Evolutionary conservation across 2,888 invertebrate genomes (phyloP), one percentile per base, ranked within the genome.

Genomic region (Drosophila eohydei): DNA sequence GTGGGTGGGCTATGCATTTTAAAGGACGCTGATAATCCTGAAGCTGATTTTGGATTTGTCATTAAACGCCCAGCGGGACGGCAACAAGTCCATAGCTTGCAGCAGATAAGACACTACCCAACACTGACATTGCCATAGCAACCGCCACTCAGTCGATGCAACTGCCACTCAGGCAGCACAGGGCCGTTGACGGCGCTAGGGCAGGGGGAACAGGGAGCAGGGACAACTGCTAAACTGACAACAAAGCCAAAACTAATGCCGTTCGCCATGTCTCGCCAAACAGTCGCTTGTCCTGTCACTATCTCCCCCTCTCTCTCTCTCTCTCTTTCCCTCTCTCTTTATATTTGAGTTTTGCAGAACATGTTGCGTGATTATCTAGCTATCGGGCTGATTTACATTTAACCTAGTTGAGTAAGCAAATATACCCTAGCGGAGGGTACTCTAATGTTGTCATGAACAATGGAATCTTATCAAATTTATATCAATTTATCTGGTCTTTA

Each of bases 21-120:
- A 81, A 80, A 71, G 63, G 50, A 68, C 69, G 38, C 71, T 66
- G 80, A 75, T 89, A 85, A 89, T 83, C 75, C 82, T 26, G 59
- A 28, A 61, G 64, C 65, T 64, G 72, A 87, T 74, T 63, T 71
- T 76, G 70, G 72, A 58, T 75, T 71, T 63, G 58, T 28, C 43
- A 56, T 70, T 62, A 58, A 67, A 56, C 57, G 55, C 38, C 21
- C 79, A 59, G 46, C 52, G 54, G 74, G 59, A n/a, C 40, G 56
- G 16, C 79, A 55, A 34, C 62, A 56, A 70, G 64, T 57, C 61
- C 63, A 62, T 34, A 57, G 43, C 51, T 61, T 51, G 44, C 57
- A 51, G 44, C 44, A 61, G 60, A 54, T 71, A 80, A 70, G 26
- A 62, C 50, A 67, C 50, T 71, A 43, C 12, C 43, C 54, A 26